Evolutionary conservation across 2,888 invertebrate species (phyloP).

Genomic region (Meta bourneti): DNA sequence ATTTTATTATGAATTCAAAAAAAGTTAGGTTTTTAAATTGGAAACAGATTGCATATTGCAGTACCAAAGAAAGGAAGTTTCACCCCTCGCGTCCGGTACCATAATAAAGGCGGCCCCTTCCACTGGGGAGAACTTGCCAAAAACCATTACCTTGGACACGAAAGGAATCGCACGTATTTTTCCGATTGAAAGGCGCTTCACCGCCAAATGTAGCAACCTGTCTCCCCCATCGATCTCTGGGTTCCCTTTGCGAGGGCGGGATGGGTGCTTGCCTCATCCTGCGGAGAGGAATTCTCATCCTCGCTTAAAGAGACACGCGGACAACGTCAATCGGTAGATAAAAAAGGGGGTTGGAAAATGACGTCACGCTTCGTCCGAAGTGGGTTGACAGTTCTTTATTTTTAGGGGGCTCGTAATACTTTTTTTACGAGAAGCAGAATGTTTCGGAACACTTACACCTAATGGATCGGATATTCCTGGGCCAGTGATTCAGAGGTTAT

Average conservation of each 20-base stretch:
- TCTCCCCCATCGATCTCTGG: slow-evolving; percentile 29
- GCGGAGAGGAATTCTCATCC: slow-evolving; percentile 42
- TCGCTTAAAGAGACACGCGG: slow-evolving; percentile 49
- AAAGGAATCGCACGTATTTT: too few species aligned
- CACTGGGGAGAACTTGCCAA: too few species aligned
- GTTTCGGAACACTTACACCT: slow-evolving; percentile 28
- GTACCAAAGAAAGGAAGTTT: too few species aligned
- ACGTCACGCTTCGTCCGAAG: slow-evolving; percentile 52
- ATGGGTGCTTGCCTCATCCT: slow-evolving; percentile 30
- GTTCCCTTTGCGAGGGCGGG: slow-evolving; percentile 32
- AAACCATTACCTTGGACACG: too few species aligned
- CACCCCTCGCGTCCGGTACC: too few species aligned
- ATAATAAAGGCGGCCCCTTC: too few species aligned
- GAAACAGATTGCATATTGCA: too few species aligned
- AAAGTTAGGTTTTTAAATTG: too few species aligned
- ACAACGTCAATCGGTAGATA: slow-evolving; percentile 30
- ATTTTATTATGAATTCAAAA: too few species aligned
- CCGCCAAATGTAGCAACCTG: slow-evolving; percentile 34
- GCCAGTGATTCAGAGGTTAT: slow-evolving; percentile 24
- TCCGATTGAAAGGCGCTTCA: background rate
- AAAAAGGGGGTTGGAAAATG: slow-evolving; percentile 22
- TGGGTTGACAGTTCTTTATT: slow-evolving; percentile 43
- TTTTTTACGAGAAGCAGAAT: slow-evolving; percentile 8
- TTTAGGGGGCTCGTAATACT: slow-evolving; percentile 30
- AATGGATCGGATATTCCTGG: slow-evolving; percentile 46